A percentile compares a stretch with the other conserved stretches of the same genome.
Conservation (phyloP, 2,797 vertebrate species). For the Pipistrellus nathusii region DNA sequence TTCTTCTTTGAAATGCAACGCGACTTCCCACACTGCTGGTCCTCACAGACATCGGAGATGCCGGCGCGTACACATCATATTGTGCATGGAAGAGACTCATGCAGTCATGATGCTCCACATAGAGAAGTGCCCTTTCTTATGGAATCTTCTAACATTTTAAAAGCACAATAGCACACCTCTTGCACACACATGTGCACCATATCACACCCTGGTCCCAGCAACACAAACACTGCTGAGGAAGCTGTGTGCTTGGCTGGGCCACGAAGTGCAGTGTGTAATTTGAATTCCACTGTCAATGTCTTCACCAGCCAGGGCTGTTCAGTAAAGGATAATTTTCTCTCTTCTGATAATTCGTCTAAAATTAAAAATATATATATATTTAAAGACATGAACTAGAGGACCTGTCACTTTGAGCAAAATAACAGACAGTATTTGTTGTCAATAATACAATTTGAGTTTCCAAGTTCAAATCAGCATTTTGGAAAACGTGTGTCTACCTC, state of each 20-base stretch:
- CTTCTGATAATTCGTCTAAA: background rate
- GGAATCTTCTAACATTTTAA: background rate
- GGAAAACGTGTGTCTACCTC: too few species aligned
- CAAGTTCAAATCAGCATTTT: too few species aligned
- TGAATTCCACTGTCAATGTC: background rate
- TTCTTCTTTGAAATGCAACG: background rate
- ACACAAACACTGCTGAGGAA: background rate
- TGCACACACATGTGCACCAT: fast-evolving
- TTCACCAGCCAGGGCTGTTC: background rate
- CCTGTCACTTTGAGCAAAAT: too few species aligned
- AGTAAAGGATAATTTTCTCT: background rate
- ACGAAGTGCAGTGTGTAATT: background rate
- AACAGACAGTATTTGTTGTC: too few species aligned
- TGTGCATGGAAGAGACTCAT: fast-evolving
- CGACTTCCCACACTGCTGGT: background rate
- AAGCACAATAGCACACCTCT: background rate
- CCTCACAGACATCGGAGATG: background rate
- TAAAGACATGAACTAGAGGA: too few species aligned
- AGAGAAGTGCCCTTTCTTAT: background rate
- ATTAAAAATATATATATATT: too few species aligned
- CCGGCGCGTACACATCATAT: fast-evolving
- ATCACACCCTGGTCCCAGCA: background rate
- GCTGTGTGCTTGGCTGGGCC: background rate
- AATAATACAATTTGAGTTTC: too few species aligned
- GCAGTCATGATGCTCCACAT: fast-evolving